phyloP scores from a whole-genome alignment of 2,113 vertebrate genomes.

The Girardinichthys multiradiatus region DNA sequence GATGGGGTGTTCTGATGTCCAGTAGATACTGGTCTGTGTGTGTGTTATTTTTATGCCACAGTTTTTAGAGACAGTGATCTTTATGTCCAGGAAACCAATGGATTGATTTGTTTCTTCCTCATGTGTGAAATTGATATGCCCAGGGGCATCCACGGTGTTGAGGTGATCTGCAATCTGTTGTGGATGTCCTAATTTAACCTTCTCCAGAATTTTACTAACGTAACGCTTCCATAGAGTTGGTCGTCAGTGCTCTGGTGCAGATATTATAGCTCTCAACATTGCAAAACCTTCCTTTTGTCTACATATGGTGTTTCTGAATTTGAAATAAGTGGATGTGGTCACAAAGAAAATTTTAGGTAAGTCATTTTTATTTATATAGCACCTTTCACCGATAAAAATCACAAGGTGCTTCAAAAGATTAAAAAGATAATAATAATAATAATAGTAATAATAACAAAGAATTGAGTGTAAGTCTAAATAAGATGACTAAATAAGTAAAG shows the following conservation, averaged over 20 bases:
- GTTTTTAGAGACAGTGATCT: not conserved
- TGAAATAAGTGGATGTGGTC: not conserved
- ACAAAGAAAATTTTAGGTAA: no score
- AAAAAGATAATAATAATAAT: no score
- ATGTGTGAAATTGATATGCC: not conserved
- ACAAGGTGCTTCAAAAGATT: no score
- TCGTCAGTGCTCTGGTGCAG: not conserved
- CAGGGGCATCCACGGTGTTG: not conserved
- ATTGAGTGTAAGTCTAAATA: no score
- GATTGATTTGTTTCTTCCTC: not conserved
- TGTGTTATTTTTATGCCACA: no score
- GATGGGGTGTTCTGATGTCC: not conserved
- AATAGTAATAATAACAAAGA: no score
- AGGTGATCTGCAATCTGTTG: not conserved
- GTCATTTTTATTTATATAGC: no score
- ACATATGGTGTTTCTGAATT: not conserved
- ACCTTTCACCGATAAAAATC: no score
- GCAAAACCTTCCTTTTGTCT: no score
- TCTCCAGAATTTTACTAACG: not conserved
- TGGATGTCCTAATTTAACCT: slow-evolving; percentile 1
- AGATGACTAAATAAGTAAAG: no score
- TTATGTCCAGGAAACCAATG: not conserved
- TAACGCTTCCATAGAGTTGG: not conserved
- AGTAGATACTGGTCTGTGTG: no score
- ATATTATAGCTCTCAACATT: no score